phyloP scores from a whole-genome alignment of 2,888 invertebrate species.

The Cephus nigrinus region DNA sequence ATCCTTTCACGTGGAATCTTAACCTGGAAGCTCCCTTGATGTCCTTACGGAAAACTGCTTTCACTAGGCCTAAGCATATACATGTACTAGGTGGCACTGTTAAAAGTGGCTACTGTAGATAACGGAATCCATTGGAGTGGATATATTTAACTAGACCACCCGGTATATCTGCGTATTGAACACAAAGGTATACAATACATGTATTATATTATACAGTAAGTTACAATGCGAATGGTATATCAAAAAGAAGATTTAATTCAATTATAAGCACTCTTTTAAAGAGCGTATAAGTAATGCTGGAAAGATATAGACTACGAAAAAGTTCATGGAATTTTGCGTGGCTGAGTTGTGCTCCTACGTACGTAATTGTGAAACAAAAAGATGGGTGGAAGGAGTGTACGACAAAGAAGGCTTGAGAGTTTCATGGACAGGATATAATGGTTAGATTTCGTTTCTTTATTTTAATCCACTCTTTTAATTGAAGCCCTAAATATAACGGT shows the following conservation, averaged over 20 bases:
- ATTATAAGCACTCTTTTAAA: background rate
- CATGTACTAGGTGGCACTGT: background rate
- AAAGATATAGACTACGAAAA: background rate
- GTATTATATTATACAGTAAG: background rate
- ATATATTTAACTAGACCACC: background rate
- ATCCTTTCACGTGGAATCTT: background rate
- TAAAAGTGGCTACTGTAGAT: background rate
- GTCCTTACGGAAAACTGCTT: background rate
- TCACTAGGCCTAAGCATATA: background rate
- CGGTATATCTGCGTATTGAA: background rate
- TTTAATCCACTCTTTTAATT: constrained; percentile 31
- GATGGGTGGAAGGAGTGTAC: background rate
- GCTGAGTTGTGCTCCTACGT: background rate
- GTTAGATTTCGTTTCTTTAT: constrained; percentile 11
- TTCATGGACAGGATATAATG: background rate
- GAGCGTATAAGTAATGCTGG: background rate
- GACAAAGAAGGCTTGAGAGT: background rate
- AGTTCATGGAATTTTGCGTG: background rate
- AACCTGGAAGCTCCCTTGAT: background rate
- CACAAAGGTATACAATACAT: background rate
- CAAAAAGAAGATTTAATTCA: background rate
- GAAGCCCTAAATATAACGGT: constrained; percentile 21
- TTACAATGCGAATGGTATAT: background rate
- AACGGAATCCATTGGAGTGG: background rate
- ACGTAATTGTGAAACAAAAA: background rate